phyloP scores from a whole-genome alignment of 2,113 vertebrate species.

The Pleuronectes platessa region DNA sequence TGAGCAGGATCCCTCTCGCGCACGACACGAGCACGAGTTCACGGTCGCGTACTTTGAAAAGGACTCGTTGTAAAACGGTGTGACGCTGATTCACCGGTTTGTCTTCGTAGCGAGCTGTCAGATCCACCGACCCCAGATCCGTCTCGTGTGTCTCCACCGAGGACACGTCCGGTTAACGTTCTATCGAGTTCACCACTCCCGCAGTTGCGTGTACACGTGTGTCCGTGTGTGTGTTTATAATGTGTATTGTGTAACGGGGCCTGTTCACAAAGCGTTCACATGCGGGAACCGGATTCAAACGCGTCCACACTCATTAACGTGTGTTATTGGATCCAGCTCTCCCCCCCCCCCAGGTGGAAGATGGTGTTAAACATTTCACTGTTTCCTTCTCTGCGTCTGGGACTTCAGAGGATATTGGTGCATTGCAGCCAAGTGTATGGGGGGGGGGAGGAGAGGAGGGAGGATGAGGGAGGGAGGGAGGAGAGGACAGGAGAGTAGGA shows the following conservation, averaged over 20 bases:
- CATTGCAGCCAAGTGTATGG: slow-evolving; percentile 81
- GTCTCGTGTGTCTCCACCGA: background rate
- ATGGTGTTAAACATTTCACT: too few species aligned
- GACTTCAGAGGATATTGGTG: slow-evolving; percentile 67
- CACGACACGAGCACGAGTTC: background rate
- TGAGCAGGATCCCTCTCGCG: accelerated
- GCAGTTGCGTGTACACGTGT: too few species aligned
- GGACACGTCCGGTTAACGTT: background rate
- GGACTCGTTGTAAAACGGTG: background rate
- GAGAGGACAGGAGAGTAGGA: background rate
- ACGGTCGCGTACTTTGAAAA: background rate
- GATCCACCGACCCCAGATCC: background rate
- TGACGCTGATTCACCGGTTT: background rate
- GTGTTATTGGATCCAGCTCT: too few species aligned
- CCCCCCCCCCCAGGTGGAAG: background rate
- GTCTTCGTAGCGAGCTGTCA: slow-evolving; percentile 6
- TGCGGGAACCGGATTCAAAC: background rate
- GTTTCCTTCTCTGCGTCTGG: too few species aligned
- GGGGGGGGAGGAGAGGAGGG: slow-evolving; percentile 15
- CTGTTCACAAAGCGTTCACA: slow-evolving; percentile 12
- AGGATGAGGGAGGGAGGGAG: background rate
- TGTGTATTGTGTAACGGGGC: slow-evolving; percentile 40
- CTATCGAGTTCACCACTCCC: too few species aligned
- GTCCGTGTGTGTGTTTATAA: too few species aligned
- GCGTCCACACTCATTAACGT: background rate